Evolutionary conservation across 2,113 vertebrate genomes (phyloP).

Genomic region (Pelusios castaneus): DNA sequence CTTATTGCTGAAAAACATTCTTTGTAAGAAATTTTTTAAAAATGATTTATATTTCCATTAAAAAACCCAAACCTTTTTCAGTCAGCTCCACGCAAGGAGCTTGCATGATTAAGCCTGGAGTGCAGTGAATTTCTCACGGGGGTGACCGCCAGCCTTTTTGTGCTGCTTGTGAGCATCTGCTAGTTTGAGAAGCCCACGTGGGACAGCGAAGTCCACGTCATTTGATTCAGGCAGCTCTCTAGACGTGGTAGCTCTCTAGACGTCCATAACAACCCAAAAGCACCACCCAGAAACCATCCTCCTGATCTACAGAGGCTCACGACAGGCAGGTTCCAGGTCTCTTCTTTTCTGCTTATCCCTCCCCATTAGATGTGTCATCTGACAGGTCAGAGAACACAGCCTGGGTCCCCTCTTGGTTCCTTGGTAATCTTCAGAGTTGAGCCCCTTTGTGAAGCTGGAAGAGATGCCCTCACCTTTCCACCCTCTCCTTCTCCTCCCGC

Average conservation of each 20-base stretch:
- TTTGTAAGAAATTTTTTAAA: neutral
- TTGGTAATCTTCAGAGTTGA: neutral
- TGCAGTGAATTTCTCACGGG: neutral
- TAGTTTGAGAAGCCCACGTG: neutral
- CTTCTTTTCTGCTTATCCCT: neutral
- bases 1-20: neutral
- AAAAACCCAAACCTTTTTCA: neutral
- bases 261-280: neutral
- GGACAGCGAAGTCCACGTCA: neutral
- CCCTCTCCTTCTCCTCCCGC: constrained; percentile 21
- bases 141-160: neutral
- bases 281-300: neutral
- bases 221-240: neutral
- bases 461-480: neutral
- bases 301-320: too few relatives aligned
- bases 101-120: neutral
- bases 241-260: neutral
- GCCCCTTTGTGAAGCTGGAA: neutral
- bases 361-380: neutral
- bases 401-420: neutral
- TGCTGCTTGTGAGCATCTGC: neutral
- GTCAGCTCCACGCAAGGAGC: neutral
- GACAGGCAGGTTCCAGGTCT: neutral
- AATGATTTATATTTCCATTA: neutral
- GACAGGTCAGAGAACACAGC: neutral